Evolutionary conservation across 1,140 invertebrate genomes (phyloP).

Genomic region (Rhizoglyphus robini): DNA sequence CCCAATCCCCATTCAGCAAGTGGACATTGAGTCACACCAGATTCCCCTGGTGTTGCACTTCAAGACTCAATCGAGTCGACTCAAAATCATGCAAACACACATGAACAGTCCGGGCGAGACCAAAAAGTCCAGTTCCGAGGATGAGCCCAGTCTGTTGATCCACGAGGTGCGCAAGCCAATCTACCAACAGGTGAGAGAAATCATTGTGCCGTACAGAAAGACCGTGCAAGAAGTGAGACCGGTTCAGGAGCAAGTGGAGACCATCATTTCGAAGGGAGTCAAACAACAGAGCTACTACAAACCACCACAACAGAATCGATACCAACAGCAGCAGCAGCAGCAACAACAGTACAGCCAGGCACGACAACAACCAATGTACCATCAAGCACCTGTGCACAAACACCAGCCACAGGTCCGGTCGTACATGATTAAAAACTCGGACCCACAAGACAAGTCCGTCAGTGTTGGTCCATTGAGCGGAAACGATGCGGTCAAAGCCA

Average conservation of each 20-base stretch:
- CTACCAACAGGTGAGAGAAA: constrained; percentile 2
- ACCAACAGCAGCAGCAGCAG: neutral
- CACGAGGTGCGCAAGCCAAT: constrained; percentile 3
- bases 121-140: neutral
- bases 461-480: too few species aligned
- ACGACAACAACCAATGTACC: too few species aligned
- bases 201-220: constrained; percentile 13
- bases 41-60: neutral
- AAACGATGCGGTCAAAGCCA: too few species aligned
- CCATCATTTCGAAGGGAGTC: neutral
- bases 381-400: too few species aligned
- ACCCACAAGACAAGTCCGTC: too few species aligned
- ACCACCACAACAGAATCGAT: neutral
- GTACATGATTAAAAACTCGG: too few species aligned
- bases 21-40: neutral
- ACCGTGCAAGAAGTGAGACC: neutral
- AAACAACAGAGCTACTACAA: neutral
- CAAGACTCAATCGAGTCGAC: neutral
- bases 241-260: constrained; percentile 1
- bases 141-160: neutral
- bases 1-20: neutral
- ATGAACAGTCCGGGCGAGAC: neutral
- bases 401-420: too few species aligned
- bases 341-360: neutral
- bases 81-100: neutral